phyloP scores from a whole-genome alignment of 2,113 vertebrate species.

The Melanostigma gelatinosum region DNA sequence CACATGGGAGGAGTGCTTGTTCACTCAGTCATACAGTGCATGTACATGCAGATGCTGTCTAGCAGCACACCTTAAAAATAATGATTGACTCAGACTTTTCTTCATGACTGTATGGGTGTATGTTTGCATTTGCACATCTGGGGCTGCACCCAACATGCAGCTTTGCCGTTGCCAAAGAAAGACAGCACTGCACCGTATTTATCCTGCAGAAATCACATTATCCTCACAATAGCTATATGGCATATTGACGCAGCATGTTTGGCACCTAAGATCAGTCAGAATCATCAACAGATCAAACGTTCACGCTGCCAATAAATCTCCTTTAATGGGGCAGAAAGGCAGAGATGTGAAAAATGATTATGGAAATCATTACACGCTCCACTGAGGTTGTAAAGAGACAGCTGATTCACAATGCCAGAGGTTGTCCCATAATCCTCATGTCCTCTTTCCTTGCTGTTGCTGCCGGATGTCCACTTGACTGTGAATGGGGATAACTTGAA shows the following conservation, averaged over 20 bases:
- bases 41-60: conserved; percentile 58
- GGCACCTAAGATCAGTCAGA: neutral
- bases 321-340: conserved; percentile 37
- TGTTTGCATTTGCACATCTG: neutral
- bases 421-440: neutral
- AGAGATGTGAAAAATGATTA: neutral
- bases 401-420: neutral
- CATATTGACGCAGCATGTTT: conserved; percentile 1
- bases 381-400: conserved; percentile 31
- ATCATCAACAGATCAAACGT: neutral
- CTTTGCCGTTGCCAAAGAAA: neutral
- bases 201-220: conserved; percentile 23
- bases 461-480: conserved; percentile 2
- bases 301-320: conserved; percentile 17
- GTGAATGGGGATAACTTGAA: conserved; percentile 1
- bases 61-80: conserved; percentile 12
- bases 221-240: conserved; percentile 23
- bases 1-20: conserved; percentile 42
- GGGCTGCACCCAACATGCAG: neutral
- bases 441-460: neutral
- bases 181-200: neutral
- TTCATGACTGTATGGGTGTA: conserved; percentile 19
- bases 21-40: conserved; percentile 35
- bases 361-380: conserved; percentile 34
- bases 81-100: conserved; percentile 32